Evolutionary conservation across 2,888 invertebrate genomes (phyloP).

Genomic region (Caenorhabditis sp.): DNA sequence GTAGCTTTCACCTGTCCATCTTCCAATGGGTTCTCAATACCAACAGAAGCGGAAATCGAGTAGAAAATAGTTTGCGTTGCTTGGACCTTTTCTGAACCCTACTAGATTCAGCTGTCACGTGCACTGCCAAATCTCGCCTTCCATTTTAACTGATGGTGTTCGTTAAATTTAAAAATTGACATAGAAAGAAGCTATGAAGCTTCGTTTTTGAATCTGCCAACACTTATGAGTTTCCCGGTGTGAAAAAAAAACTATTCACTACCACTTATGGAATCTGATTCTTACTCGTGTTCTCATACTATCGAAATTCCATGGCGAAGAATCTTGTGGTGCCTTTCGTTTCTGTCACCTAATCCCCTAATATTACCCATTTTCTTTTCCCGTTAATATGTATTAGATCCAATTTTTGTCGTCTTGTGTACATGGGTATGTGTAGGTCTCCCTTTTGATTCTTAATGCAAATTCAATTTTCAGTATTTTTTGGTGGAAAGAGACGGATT

Average conservation of each 20-base stretch:
- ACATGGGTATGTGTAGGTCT: no score
- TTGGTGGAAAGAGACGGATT: no score
- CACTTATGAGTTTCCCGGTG: no score
- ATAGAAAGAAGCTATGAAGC: no score
- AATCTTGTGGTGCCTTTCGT: neutral
- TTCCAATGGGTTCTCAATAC: neutral
- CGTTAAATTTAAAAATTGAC: no score
- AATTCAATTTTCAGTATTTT: conserved; percentile 2
- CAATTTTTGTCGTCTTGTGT: neutral
- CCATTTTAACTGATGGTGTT: no score
- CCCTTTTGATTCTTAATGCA: neutral
- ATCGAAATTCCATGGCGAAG: no score
- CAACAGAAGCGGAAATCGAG: neutral
- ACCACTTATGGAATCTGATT: neutral
- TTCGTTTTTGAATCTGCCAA: no score
- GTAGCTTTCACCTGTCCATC: neutral
- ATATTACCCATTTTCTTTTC: no score
- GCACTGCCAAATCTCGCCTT: neutral
- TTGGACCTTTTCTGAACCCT: neutral
- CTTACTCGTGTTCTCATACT: no score
- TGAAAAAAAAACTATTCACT: no score
- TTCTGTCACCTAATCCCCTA: neutral
- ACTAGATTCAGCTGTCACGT: neutral
- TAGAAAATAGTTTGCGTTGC: neutral
- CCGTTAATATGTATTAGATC: neutral